Conservation (phyloP, 2,113 vertebrate genomes). For the Pristiophorus japonicus region DNA sequence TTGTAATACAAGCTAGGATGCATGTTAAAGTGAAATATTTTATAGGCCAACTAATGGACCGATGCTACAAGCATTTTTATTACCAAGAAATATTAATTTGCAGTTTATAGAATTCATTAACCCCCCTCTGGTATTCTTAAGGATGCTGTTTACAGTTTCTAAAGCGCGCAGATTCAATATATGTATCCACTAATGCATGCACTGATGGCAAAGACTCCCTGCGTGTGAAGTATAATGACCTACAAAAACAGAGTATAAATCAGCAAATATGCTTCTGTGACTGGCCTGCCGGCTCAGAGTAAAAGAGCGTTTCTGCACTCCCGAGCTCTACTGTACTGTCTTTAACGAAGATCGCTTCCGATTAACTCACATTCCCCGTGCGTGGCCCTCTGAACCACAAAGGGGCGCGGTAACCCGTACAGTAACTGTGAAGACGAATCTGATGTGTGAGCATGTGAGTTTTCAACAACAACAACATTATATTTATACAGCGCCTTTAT, state of each 20-base stretch:
- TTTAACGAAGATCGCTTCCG: not conserved
- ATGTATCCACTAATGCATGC: conserved; percentile 8
- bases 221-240: conserved; percentile 29
- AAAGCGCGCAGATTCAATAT: conserved; percentile 26
- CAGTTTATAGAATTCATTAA: conserved; percentile 33
- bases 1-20: conserved; percentile 18
- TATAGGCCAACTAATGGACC: conserved; percentile 35
- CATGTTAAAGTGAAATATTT: conserved; percentile 33
- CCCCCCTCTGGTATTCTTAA: conserved; percentile 20
- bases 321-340: not conserved
- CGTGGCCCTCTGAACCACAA: not conserved
- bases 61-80: conserved; percentile 26
- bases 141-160: conserved; percentile 23
- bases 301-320: not conserved
- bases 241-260: conserved; percentile 24
- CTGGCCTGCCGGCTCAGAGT: not conserved
- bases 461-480: not conserved
- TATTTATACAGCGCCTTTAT: not conserved
- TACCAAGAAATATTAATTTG: conserved; percentile 36
- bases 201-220: conserved; percentile 22
- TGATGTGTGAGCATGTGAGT: not conserved
- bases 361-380: not conserved
- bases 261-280: not conserved
- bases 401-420: not conserved
- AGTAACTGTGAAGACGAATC: not conserved